phyloP scores from a whole-genome alignment of 2,888 invertebrate genomes.

The Tenthredo livida region DNA sequence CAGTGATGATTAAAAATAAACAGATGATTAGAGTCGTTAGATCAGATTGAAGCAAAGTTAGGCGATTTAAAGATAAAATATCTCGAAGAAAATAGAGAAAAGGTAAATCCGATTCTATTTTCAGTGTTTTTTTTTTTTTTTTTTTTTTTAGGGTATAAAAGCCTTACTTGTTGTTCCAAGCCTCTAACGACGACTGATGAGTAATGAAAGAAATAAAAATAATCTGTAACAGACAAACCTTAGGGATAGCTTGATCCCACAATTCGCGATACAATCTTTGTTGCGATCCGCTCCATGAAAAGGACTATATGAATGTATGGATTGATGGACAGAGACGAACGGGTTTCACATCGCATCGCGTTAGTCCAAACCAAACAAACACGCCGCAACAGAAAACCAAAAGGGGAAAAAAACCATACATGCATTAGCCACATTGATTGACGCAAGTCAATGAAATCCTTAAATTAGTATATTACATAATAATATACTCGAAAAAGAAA shows the following conservation, averaged over 20 bases:
- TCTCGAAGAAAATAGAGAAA: not conserved
- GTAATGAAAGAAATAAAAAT: conserved; percentile 61
- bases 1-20: not conserved
- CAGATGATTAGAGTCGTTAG: not conserved
- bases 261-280: conserved; percentile 86
- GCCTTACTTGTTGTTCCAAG: not conserved
- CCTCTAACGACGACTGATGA: conserved; percentile 44
- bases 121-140: not conserved
- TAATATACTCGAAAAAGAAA: conserved; percentile 1
- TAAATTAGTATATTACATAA: not conserved
- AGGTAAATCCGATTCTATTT: not conserved
- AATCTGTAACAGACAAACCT: conserved; percentile 76
- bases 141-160: not conserved
- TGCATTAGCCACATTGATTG: conserved; percentile 66
- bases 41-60: not conserved
- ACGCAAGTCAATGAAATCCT: not conserved
- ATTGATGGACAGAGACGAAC: conserved; percentile 78
- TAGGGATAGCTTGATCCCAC: conserved; percentile 80
- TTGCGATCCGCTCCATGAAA: conserved; percentile 91
- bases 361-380: conserved; percentile 73
- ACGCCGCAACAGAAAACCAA: conserved; percentile 65
- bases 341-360: conserved; percentile 68
- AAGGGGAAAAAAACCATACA: conserved; percentile 65
- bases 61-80: not conserved
- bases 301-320: conserved; percentile 81